Conservation (phyloP, 2,797 vertebrate genomes). For the Pseudochromis fuscus region DNA sequence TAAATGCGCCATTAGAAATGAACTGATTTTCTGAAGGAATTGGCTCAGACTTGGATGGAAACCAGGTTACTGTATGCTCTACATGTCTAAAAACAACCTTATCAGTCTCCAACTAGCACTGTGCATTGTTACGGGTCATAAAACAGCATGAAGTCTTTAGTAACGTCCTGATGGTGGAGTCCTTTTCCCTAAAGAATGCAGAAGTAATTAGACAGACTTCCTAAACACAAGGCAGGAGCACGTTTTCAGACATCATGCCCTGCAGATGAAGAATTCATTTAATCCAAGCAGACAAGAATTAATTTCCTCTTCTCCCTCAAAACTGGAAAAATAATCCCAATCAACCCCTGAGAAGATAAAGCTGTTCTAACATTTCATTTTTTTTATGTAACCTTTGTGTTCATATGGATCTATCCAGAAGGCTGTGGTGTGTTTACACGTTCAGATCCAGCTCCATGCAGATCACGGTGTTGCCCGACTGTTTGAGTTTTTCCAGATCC, state of each 20-base stretch:
- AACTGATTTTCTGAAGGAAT: no score
- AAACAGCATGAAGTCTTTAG: conserved; percentile 7
- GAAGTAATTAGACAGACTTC: not conserved
- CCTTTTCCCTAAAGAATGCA: not conserved
- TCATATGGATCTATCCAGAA: conserved; percentile 1
- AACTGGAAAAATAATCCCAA: not conserved
- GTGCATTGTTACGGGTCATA: not conserved
- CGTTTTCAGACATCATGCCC: conserved; percentile 4
- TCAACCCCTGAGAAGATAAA: not conserved
- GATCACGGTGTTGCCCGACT: conserved; percentile 34
- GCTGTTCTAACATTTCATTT: not conserved
- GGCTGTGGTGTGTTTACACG: conserved; percentile 37
- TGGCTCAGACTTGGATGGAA: no score
- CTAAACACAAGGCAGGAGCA: not conserved
- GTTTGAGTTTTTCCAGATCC: conserved; percentile 64
- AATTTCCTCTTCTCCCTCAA: not conserved
- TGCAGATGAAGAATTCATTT: not conserved
- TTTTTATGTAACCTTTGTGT: not conserved
- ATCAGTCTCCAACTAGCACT: not conserved
- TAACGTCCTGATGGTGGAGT: not conserved
- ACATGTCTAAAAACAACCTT: not conserved
- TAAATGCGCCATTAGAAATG: no score
- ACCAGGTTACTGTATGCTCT: not conserved
- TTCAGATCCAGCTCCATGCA: not conserved
- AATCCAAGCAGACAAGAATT: not conserved